Base-by-base conservation (phyloP, 2,888 invertebrate genomes). In the Mesorhabditis belari region DNA sequence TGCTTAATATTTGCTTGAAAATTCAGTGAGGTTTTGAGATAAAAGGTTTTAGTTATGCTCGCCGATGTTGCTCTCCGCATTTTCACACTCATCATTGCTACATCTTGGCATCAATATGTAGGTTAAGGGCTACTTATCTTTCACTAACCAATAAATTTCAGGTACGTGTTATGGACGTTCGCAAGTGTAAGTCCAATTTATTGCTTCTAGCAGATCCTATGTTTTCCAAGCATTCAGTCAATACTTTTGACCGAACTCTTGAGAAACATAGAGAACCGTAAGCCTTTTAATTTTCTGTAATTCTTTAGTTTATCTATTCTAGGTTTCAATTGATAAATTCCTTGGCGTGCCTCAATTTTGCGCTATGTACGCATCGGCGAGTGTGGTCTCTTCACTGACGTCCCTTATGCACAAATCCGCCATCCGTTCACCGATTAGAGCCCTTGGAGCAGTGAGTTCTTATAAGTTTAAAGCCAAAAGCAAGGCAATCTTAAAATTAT, bases 101-200 rank as follows among this genome's bases (percentile, higher is more conserved):
- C 96, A 96, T 84, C 86, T 95, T 63, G 87, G 88, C 72, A 88
- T 90, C 58, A 98, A 98, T 83, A 96, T 98, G 95, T 94, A n/a
- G n/a, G n/a, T n/a, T n/a, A n/a, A n/a, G n/a, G n/a, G n/a, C n/a
- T n/a, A n/a, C n/a, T n/a, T n/a, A n/a, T n/a, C n/a, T n/a, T n/a
- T n/a, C n/a, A n/a, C n/a, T n/a, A n/a, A n/a, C n/a, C n/a, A n/a
- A n/a, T n/a, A n/a, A n/a, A n/a, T n/a, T n/a, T n/a, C n/a, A n/a
- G n/a, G n/a, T n/a, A 90, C 84, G 95, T 93, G 50, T 84, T 96
- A 26, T 90, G 91, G 82, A 90, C 89, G 80, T 92, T 92, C 80
- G 87, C 86, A 61, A 83, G 85, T 71, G 53, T 64, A n/a, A 50
- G 70, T 77, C 57, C 66, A 62, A 25, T 76, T 52, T 53, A n/a